A percentile compares a stretch with the other conserved stretches of the same genome.
phyloP scores from a whole-genome alignment of 2,888 invertebrate genomes.

The Therioaphis trifolii region DNA sequence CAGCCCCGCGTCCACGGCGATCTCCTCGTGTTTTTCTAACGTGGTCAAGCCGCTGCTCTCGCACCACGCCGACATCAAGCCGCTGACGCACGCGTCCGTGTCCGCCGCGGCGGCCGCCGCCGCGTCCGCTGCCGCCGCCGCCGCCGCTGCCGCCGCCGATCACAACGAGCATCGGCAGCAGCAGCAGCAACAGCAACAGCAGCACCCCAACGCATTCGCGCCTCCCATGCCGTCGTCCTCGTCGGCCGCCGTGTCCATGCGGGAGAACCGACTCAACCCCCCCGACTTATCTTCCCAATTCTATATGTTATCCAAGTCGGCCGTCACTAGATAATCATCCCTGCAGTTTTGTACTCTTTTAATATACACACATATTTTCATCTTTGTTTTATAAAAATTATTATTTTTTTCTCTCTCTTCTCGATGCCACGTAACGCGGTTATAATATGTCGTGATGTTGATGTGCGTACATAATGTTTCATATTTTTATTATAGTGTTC shows the following conservation, averaged over 20 bases:
- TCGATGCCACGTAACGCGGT: too few species aligned
- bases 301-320: slow-evolving; percentile 40
- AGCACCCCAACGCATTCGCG: slow-evolving; percentile 34
- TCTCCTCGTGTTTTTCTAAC: slow-evolving; percentile 56
- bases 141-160: slow-evolving; percentile 32
- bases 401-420: background rate
- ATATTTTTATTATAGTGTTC: too few species aligned
- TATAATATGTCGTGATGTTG: too few species aligned
- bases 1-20: slow-evolving; percentile 64
- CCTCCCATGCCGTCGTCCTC: slow-evolving; percentile 21
- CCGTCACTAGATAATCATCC: slow-evolving; percentile 36
- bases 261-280: slow-evolving; percentile 40
- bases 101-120: slow-evolving; percentile 36
- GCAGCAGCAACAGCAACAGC: slow-evolving; percentile 40
- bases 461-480: too few species aligned
- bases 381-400: background rate
- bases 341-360: too few species aligned
- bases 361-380: too few species aligned
- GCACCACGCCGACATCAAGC: slow-evolving; percentile 31
- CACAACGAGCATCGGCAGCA: slow-evolving; percentile 34
- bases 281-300: slow-evolving; percentile 56
- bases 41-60: slow-evolving; percentile 58
- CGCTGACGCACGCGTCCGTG: slow-evolving; percentile 7
- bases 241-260: slow-evolving; percentile 22
- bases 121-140: background rate